Percentiles rank a stretch among this genome's conserved stretches.
Evolutionary conservation across 2,797 vertebrate genomes (phyloP).

Genomic region (Streptopelia turtur): DNA sequence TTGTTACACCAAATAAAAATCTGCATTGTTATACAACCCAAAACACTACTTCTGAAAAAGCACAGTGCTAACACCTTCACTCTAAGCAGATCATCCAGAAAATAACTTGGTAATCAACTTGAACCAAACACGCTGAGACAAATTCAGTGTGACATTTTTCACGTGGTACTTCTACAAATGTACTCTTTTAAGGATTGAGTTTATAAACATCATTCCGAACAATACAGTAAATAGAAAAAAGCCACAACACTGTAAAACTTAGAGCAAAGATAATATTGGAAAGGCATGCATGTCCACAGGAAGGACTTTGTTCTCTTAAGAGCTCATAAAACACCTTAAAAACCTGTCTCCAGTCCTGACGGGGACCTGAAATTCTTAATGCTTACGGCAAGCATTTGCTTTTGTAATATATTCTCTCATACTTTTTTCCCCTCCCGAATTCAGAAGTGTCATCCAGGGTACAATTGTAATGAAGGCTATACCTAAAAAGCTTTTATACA

Average conservation of each 20-base stretch:
- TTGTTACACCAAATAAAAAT: neutral
- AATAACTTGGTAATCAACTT: neutral
- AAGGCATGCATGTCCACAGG: neutral
- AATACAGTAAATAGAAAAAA: neutral
- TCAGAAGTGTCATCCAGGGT: neutral
- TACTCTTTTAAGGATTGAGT: neutral
- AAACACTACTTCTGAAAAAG: neutral
- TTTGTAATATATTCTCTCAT: neutral
- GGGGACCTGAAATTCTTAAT: neutral
- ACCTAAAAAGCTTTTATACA: neutral
- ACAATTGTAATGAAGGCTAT: neutral
- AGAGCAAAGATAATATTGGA: neutral
- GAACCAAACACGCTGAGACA: neutral
- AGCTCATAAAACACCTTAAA: neutral
- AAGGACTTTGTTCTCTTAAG: neutral
- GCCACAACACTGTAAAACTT: neutral
- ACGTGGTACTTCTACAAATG: neutral
- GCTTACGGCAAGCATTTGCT: neutral
- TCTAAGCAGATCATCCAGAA: constrained; percentile 3
- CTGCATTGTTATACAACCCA: neutral
- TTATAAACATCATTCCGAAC: constrained; percentile 3
- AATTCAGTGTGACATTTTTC: neutral
- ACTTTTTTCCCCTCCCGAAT: neutral
- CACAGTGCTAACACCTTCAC: neutral
- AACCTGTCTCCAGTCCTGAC: neutral